Evolutionary conservation across 2,113 vertebrate species (phyloP), one percentile per base, ranked within the genome.

Genomic region (Melozone crissalis): DNA sequence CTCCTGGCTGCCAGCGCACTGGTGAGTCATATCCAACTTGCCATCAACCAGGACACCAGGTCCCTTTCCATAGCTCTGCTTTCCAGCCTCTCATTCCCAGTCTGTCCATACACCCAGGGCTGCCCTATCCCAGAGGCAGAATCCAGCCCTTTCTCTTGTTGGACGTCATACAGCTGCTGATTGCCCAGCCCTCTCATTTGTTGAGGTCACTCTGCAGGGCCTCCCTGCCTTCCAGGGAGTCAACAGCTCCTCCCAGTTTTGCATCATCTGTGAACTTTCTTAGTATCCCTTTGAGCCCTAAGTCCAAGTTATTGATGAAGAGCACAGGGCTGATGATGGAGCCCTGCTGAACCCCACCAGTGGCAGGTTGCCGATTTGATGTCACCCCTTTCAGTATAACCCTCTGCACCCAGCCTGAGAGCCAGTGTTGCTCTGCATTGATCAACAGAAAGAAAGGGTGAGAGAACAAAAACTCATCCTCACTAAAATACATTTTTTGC

Each of bases 181-280:
- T 5, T 33, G 33, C 14, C 17, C 84, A 52, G 33, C 17, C 54
- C 18, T 33, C 46, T 46, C 6, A 44, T 37, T 69, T 46, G 33
- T 0, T 33, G 33, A 86, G 27, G 33, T 77, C 33, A 15, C 22
- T 61, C 33, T 33, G 37, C 22, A 59, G 54, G 46, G 18, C 37
- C 22, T 27, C 63, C 18, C 33, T 59, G 43, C 14, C 44, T 51
- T 28, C 0, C 0, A 37, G 26, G 17, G 15, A 61, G 46, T 33
- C 37, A 52, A 61, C 27, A 69, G 39, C 18, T 78, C 55, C 39
- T 23, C 39, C 23, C 55, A 39, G 10, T 46, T 69, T 33, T 33
- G 33, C 11, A 39, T 4, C 2, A 4, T 16, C 15, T 62, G 55
- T 37, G 15, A 54, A 28, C 39, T 39, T n/a, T 39, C 23, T 54